These are phyloP conservation scores for Trematomus bernacchii DNA, from an alignment of 2,797 vertebrate species.

Conservation along the genomic window DNA sequence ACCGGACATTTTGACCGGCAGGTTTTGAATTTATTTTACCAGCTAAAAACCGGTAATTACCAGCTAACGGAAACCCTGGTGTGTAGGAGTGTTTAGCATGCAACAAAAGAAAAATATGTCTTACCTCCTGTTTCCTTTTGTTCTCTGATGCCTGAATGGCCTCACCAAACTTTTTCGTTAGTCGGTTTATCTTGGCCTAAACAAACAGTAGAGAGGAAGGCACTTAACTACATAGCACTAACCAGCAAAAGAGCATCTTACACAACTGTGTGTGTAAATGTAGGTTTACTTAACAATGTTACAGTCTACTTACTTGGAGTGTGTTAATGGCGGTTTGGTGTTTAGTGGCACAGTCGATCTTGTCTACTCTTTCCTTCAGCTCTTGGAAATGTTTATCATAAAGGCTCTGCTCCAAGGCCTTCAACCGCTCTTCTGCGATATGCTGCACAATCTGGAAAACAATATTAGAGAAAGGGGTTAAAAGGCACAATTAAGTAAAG, in stretches of 20 bases:
- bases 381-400: conserved; percentile 93
- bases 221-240: neutral
- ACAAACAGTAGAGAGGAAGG: conserved; percentile 16
- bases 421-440: conserved; percentile 92
- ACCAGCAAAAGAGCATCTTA: neutral
- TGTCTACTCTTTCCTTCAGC: conserved; percentile 93
- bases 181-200: conserved; percentile 93
- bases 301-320: conserved; percentile 79
- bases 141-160: conserved; percentile 92
- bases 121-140: conserved; percentile 91
- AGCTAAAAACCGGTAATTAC: no score
- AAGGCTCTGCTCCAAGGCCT: conserved; percentile 87
- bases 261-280: neutral
- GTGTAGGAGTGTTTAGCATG: neutral
- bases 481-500: neutral
- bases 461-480: neutral
- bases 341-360: conserved; percentile 92
- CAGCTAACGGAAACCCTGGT: no score
- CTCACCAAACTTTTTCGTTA: conserved; percentile 96
- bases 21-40: no score
- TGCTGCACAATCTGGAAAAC: conserved; percentile 90
- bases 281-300: neutral
- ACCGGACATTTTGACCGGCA: no score
- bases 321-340: conserved; percentile 88
- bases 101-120: neutral